Percentiles rank a stretch among this genome's conserved stretches.
Conservation (phyloP, 2,113 vertebrate genomes). For the Setophaga kirtlandii region DNA sequence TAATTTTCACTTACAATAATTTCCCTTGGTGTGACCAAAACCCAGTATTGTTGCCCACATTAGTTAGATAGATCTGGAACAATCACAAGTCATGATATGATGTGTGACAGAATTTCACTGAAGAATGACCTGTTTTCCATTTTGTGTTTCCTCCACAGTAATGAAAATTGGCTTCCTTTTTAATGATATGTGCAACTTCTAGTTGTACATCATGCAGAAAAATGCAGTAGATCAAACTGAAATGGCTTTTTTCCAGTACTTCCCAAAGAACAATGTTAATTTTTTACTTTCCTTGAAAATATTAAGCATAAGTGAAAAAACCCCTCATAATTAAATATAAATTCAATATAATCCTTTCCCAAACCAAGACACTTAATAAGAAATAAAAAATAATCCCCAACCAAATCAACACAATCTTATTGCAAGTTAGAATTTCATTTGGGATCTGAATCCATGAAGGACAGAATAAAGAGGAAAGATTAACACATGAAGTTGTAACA, state of each 20-base stretch:
- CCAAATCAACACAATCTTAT: neutral
- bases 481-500: neutral
- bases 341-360: neutral
- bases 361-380: neutral
- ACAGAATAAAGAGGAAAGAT: neutral
- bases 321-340: neutral
- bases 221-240: neutral
- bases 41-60: neutral
- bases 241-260: neutral
- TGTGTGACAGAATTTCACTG: neutral
- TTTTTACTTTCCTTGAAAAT: constrained; percentile 2
- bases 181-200: neutral
- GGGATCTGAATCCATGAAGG: neutral
- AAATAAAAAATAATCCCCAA: neutral
- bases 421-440: neutral
- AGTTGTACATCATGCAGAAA: neutral
- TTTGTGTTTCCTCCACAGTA: neutral
- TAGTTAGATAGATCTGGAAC: neutral
- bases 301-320: neutral
- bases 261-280: neutral
- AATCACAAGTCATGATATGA: neutral
- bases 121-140: neutral
- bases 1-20: neutral
- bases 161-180: neutral
- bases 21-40: neutral